These are phyloP conservation scores for Pipa parva DNA, from an alignment of 2,113 vertebrate genomes.

Conservation along the genomic window DNA sequence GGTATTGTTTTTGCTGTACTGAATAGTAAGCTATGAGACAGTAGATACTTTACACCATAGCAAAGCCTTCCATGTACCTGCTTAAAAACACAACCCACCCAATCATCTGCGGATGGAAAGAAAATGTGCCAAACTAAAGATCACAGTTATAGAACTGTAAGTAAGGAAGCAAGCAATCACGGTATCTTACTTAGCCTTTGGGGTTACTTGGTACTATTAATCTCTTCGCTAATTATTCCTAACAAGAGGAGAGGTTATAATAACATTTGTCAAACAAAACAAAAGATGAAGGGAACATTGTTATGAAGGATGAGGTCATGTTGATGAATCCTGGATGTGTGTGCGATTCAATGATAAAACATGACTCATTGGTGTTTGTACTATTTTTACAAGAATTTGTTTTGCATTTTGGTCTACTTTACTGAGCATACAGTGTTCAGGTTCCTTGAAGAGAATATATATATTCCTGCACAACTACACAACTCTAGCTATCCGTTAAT, in stretches of 20 bases:
- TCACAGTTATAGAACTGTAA: slow-evolving; percentile 31
- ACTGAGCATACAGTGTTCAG: no score
- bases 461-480: no score
- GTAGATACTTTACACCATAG: slow-evolving; percentile 16
- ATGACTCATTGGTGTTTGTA: slow-evolving; percentile 3
- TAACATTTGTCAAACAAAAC: slow-evolving; percentile 32
- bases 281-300: slow-evolving; percentile 28
- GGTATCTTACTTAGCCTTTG: slow-evolving; percentile 23
- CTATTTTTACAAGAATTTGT: background rate
- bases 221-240: slow-evolving; percentile 36
- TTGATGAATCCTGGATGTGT: slow-evolving; percentile 9
- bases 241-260: slow-evolving; percentile 36
- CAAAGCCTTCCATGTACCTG: slow-evolving; percentile 19
- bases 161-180: slow-evolving; percentile 31
- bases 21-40: slow-evolving; percentile 7
- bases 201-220: slow-evolving; percentile 38
- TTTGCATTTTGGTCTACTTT: background rate
- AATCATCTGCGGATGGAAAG: slow-evolving; percentile 19
- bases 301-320: slow-evolving; percentile 30
- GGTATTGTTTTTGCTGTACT: background rate
- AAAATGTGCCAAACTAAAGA: slow-evolving; percentile 35
- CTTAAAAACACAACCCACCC: slow-evolving; percentile 20
- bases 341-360: slow-evolving; percentile 26
- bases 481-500: no score
- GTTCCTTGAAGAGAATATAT: no score